These are phyloP conservation scores for Lacerta agilis DNA, from an alignment of 2,797 vertebrate species.

Conservation along the genomic window DNA sequence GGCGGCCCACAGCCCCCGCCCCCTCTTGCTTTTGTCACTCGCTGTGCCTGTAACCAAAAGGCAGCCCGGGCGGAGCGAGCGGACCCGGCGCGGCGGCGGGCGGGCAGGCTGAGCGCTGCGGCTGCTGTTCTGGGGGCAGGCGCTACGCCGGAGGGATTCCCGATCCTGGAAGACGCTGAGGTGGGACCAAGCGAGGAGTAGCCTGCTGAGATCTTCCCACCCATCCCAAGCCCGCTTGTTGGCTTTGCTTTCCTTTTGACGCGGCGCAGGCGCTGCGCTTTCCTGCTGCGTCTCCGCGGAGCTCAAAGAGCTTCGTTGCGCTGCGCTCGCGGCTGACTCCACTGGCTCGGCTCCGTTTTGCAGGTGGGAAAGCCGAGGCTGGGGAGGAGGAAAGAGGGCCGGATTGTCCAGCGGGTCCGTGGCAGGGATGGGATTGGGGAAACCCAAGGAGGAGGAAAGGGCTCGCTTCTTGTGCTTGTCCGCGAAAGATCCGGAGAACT, in stretches of 20 bases:
- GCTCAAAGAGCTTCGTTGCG: too few species aligned
- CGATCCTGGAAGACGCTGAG: not conserved
- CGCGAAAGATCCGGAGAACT: too few species aligned
- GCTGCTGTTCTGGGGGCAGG: not conserved
- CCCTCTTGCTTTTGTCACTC: not conserved
- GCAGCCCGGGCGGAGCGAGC: not conserved
- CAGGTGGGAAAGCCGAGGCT: not conserved
- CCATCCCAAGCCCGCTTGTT: not conserved
- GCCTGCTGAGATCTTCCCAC: not conserved
- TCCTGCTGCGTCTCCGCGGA: too few species aligned
- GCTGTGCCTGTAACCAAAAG: not conserved
- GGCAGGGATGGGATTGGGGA: not conserved
- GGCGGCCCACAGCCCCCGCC: not conserved
- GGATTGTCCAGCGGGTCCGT: not conserved
- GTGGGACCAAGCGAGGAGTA: not conserved
- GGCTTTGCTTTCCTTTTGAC: not conserved
- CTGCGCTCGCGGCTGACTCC: not conserved
- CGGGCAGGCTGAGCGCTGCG: not conserved
- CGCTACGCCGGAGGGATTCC: too few species aligned
- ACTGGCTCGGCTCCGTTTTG: not conserved
- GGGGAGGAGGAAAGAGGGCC: too few species aligned
- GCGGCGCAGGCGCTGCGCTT: not conserved
- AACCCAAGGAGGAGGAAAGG: not conserved
- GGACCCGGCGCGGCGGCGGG: not conserved
- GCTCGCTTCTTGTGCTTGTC: too few species aligned